Conservation (phyloP, 2,888 invertebrate species). For the Leptodirus hochenwartii region DNA sequence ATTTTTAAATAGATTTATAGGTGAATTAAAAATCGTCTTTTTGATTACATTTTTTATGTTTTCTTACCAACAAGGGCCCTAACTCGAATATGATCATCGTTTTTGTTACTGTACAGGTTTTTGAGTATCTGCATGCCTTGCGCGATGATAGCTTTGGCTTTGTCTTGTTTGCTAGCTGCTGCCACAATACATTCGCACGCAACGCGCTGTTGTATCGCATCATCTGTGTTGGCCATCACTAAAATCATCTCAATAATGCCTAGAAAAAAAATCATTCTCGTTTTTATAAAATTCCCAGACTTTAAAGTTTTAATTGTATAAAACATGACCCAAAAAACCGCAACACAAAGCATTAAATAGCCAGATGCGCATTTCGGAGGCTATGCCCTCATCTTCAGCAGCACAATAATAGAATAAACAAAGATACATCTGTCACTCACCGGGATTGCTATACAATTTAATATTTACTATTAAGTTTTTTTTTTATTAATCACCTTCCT, state of each 20-base stretch:
- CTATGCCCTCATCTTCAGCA: too few species aligned
- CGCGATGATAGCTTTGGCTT: constrained; percentile 73
- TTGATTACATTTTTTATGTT: too few species aligned
- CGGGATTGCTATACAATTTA: too few species aligned
- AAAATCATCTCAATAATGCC: constrained; percentile 93
- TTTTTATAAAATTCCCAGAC: too few species aligned
- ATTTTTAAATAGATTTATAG: too few species aligned
- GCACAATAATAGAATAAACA: too few species aligned
- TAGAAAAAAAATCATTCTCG: constrained; percentile 1
- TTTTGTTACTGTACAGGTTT: constrained; percentile 72
- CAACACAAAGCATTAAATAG: too few species aligned
- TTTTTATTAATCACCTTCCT: constrained; percentile 27
- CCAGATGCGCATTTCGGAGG: too few species aligned
- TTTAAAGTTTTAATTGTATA: too few species aligned
- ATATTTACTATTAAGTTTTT: neutral
- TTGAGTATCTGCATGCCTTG: constrained; percentile 85
- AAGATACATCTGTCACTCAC: too few species aligned
- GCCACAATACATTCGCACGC: constrained; percentile 95
- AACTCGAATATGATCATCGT: constrained; percentile 79
- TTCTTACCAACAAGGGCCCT: constrained; percentile 84
- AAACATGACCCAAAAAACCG: too few species aligned
- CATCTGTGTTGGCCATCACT: constrained; percentile 91
- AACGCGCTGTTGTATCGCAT: constrained; percentile 70
- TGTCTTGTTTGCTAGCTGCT: constrained; percentile 92
- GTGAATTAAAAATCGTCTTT: too few species aligned